Percentiles rank a stretch among this genome's conserved stretches.
These are phyloP conservation scores for Atopsyche davidsoni DNA, from an alignment of 1,140 invertebrate genomes.

Conservation along the genomic window DNA sequence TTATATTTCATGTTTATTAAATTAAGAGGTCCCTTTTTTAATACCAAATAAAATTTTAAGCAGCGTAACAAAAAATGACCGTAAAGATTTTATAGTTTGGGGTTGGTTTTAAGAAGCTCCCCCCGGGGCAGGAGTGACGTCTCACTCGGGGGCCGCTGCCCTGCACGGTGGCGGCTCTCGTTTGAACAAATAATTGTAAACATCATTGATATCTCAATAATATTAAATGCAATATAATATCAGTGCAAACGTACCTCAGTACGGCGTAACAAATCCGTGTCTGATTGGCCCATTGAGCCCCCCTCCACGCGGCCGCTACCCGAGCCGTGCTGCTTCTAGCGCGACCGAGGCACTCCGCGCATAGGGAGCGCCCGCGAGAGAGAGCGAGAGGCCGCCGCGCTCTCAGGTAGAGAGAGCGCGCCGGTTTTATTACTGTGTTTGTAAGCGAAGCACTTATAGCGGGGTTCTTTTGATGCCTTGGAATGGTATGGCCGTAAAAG, in stretches of 20 bases:
- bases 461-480: slow-evolving; percentile 22
- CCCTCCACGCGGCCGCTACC: slow-evolving; percentile 14
- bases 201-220: slow-evolving; percentile 29
- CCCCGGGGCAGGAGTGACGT: too few relatives aligned
- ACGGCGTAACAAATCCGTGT: slow-evolving; percentile 22
- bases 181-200: slow-evolving; percentile 14
- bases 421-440: slow-evolving; percentile 23
- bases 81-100: too few relatives aligned
- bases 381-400: slow-evolving; percentile 37
- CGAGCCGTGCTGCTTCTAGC: slow-evolving; percentile 15
- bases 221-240: slow-evolving; percentile 14
- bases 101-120: too few relatives aligned
- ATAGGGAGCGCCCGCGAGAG: slow-evolving; percentile 39
- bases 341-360: slow-evolving; percentile 36
- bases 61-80: too few relatives aligned
- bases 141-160: too few relatives aligned
- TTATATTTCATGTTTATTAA: too few relatives aligned
- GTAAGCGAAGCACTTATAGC: slow-evolving; percentile 21
- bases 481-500: slow-evolving; percentile 30
- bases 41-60: too few relatives aligned
- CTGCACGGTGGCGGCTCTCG: too few relatives aligned
- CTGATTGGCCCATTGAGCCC: slow-evolving; percentile 26
- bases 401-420: slow-evolving; percentile 11
- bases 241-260: slow-evolving; percentile 16
- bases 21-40: too few relatives aligned